Evolutionary conservation across 2,113 vertebrate genomes (phyloP).

Genomic region (Pycnonotus jocosus): DNA sequence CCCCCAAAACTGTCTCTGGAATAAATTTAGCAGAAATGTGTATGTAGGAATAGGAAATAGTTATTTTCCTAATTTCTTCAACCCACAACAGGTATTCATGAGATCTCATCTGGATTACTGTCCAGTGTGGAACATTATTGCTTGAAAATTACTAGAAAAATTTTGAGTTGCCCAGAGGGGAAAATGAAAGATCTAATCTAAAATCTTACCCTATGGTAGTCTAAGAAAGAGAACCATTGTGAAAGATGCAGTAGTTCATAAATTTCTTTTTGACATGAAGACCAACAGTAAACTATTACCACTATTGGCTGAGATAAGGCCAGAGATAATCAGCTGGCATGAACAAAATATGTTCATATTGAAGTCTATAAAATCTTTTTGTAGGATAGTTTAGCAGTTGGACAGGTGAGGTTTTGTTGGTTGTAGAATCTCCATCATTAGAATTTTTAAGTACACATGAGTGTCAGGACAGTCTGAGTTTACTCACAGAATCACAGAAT

Average conservation of each 20-base stretch:
- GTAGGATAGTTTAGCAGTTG: background rate
- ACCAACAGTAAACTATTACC: background rate
- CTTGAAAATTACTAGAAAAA: background rate
- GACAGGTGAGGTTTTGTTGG: background rate
- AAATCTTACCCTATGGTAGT: background rate
- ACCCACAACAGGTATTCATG: background rate
- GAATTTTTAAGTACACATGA: background rate
- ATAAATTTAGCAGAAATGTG: background rate
- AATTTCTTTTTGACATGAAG: background rate
- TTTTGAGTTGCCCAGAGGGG: background rate
- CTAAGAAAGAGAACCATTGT: background rate
- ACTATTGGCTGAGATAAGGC: background rate
- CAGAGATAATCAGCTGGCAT: background rate
- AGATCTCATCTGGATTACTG: background rate
- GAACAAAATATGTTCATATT: background rate
- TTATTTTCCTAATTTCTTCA: background rate
- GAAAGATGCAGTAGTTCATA: background rate
- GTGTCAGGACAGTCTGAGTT: background rate
- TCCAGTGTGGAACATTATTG: background rate
- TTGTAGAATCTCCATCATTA: background rate
- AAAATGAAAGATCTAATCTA: background rate
- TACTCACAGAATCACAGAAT: background rate
- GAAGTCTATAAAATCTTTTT: background rate
- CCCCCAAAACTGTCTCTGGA: background rate
- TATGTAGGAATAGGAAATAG: background rate